phyloP scores from a whole-genome alignment of 2,797 vertebrate species.

The Cyprinella venusta region DNA sequence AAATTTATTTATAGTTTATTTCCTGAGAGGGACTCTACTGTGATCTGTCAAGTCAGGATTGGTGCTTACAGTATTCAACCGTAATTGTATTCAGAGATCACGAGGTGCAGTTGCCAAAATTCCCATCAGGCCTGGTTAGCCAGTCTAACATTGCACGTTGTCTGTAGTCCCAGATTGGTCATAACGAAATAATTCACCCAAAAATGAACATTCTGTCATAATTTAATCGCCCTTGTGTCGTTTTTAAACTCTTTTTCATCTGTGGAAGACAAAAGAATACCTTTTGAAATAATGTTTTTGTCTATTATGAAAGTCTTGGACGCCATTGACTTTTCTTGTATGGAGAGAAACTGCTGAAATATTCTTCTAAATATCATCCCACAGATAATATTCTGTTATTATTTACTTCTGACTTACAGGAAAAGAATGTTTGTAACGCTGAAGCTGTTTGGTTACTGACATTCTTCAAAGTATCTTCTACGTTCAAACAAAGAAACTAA shows the following conservation, averaged over 20 bases:
- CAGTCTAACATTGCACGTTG: conserved; percentile 4
- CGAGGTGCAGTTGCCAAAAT: conserved; percentile 38
- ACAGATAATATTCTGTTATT: neutral
- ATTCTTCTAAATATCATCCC: neutral
- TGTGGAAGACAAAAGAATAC: neutral
- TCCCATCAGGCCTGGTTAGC: conserved; percentile 27
- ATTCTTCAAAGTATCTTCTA: neutral
- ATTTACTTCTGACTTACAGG: neutral
- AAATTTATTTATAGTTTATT: conserved; percentile 47
- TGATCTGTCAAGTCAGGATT: conserved; percentile 56
- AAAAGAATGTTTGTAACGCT: neutral
- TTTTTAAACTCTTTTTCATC: neutral
- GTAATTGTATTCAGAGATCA: conserved; percentile 56
- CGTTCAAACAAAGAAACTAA: neutral
- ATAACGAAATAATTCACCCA: neutral
- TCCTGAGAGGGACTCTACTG: conserved; percentile 63
- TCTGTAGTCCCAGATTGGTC: neutral
- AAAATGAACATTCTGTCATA: neutral
- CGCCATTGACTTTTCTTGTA: neutral
- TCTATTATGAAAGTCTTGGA: neutral
- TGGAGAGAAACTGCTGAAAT: neutral
- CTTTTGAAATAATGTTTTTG: neutral
- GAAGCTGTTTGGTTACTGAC: neutral
- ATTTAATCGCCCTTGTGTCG: neutral
- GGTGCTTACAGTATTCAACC: conserved; percentile 65